These are phyloP conservation scores for Drosophila paulistorum DNA, from an alignment of 1,140 invertebrate species.

Conservation along the genomic window DNA sequence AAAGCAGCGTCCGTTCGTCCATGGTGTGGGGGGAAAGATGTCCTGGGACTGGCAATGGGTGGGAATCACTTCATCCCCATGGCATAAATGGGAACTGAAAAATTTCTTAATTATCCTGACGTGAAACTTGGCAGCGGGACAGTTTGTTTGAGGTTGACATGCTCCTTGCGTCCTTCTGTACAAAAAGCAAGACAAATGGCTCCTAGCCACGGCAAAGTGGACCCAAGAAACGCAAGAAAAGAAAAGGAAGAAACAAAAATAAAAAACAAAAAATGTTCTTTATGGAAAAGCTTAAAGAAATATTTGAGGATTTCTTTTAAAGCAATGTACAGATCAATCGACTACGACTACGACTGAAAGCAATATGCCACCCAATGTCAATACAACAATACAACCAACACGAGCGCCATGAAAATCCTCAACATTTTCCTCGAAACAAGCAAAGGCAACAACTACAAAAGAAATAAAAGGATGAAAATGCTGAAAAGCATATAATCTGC, in stretches of 20 bases:
- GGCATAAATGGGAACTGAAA: constrained; percentile 61
- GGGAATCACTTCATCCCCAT: constrained; percentile 26
- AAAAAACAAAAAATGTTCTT: background rate
- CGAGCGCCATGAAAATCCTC: constrained; percentile 35
- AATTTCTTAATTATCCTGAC: constrained; percentile 80
- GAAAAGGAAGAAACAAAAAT: constrained; percentile 14
- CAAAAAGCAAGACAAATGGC: constrained; percentile 75
- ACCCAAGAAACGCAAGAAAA: constrained; percentile 1
- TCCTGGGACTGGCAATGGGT: background rate
- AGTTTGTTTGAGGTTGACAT: constrained; percentile 50
- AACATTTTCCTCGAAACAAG: constrained; percentile 33
- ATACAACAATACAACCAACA: constrained; percentile 36
- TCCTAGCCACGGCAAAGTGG: constrained; percentile 8
- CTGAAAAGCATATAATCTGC: constrained; percentile 65
- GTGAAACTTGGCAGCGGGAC: constrained; percentile 50
- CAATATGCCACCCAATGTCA: constrained; percentile 66
- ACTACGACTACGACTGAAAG: constrained; percentile 33
- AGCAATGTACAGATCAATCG: background rate
- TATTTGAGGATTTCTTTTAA: background rate
- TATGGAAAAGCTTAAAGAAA: constrained; percentile 13
- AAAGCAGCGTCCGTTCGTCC: background rate
- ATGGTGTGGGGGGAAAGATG: background rate
- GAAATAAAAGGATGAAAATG: constrained; percentile 46
- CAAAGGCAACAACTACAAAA: background rate
- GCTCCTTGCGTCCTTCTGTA: constrained; percentile 44